Evolutionary conservation across 2,113 vertebrate species (phyloP), one percentile per base, ranked within the genome.

Genomic region (Podiceps cristatus): DNA sequence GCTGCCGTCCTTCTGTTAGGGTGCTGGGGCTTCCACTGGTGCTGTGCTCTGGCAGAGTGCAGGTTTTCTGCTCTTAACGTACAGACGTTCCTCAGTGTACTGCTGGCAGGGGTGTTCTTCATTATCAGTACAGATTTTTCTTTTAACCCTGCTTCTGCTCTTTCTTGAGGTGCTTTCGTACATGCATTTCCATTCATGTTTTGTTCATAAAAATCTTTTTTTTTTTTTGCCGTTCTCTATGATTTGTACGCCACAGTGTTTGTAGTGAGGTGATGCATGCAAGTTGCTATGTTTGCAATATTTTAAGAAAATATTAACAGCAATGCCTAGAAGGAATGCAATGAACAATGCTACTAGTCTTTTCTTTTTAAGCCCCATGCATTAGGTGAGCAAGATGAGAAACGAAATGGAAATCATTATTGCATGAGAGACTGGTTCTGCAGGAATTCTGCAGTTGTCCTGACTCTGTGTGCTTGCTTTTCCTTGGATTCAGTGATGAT

Each of bases 181-280:
- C 45, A 6, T 11, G 8, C 1, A 1, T 42, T 84, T 66, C 45
- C 28, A 23, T 53, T 66, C 1, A 1, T 42, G 19, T 71, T 72
- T n/a, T 1, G 2, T 55, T 73, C 13, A 1, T 47, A 66, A n/a
- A 4, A 7, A 13, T 56, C 25, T 18, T 28, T 8, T 2, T 40
- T 64, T 77, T 59, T 7, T 56, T 29, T 35, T 40, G 5, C 16
- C 12, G 2, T 42, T 42, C 12, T 44, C 4, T 55, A 40, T 10
- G n/a, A 28, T 44, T 44, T 71, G 18, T 24, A 27, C 0, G 3
- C 35, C 53, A 35, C 31, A 33, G 23, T 66, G 42, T 56, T 78
- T 55, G 23, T 67, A 37, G 56, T 18, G 67, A 75, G 52, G 11
- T 27, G 55, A 5, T 37, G 14, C 14, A 23, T 16, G 44, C 29